Percentiles rank a stretch among this genome's conserved stretches.
Conservation (phyloP, 1,140 invertebrate genomes). For the Brachionus koreanus region DNA sequence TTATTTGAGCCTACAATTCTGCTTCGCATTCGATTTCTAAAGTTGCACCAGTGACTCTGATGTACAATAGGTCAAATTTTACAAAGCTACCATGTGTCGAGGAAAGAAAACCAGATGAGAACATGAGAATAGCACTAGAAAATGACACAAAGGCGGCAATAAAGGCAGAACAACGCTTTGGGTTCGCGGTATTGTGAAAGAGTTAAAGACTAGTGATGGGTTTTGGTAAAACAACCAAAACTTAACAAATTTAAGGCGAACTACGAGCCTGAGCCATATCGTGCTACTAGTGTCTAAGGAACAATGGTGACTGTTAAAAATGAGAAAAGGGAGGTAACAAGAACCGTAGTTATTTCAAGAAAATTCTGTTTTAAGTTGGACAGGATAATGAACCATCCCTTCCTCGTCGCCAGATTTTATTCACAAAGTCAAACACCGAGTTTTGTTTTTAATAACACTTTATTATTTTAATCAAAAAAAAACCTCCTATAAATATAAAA, state of each 20-base stretch:
- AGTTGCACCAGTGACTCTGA: background rate
- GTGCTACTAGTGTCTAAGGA: too few species aligned
- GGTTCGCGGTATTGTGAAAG: background rate
- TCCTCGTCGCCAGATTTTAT: constrained; percentile 18
- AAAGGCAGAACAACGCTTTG: background rate
- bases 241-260: background rate
- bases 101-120: too few species aligned
- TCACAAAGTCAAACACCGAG: background rate
- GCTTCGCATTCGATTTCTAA: background rate
- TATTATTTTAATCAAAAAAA: too few species aligned
- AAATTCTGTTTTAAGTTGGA: background rate
- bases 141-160: too few species aligned
- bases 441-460: too few species aligned
- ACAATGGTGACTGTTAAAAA: too few species aligned
- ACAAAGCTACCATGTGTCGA: too few species aligned
- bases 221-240: background rate
- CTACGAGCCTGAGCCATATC: background rate
- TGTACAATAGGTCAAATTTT: background rate
- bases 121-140: too few species aligned
- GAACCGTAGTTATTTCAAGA: too few species aligned
- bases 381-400: too few species aligned
- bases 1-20: background rate
- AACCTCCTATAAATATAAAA: too few species aligned
- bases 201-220: background rate
- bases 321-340: too few species aligned